Conservation (phyloP, 1,140 invertebrate genomes). For the Tetramorium alpestre region DNA sequence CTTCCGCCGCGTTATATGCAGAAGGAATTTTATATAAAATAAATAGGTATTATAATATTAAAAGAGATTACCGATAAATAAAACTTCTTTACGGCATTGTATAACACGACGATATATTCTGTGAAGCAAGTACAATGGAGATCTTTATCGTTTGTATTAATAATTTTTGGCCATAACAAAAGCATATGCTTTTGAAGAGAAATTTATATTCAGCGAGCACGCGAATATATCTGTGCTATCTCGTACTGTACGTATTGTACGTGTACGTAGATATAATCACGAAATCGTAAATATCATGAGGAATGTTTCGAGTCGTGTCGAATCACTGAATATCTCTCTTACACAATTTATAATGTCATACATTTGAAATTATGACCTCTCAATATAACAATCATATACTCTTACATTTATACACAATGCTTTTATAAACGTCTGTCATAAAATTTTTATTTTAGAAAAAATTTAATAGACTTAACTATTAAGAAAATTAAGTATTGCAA, state of each 20-base stretch:
- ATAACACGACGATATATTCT: conserved; percentile 56
- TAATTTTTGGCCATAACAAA: conserved; percentile 67
- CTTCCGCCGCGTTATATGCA: not conserved
- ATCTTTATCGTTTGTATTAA: conserved; percentile 68
- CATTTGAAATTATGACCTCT: conserved; percentile 16
- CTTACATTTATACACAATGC: not conserved
- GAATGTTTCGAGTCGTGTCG: conserved; percentile 55
- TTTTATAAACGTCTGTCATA: not conserved
- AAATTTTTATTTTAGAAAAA: not conserved
- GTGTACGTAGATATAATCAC: conserved; percentile 62
- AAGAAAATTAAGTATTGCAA: not conserved
- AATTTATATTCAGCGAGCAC: conserved; percentile 64
- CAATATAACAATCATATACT: not conserved
- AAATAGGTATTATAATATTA: not conserved
- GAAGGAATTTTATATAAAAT: conserved; percentile 1
- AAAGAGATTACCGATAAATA: not conserved
- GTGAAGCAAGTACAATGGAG: conserved; percentile 48
- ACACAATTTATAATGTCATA: conserved; percentile 33
- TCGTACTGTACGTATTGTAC: conserved; percentile 28
- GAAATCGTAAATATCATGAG: conserved; percentile 66
- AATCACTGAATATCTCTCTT: conserved; percentile 53
- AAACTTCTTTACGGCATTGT: conserved; percentile 42
- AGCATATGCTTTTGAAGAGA: conserved; percentile 51
- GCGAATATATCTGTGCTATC: conserved; percentile 50
- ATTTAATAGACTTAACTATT: not conserved